Evolutionary conservation across 2,888 invertebrate species (phyloP).

Genomic region (Rotaria magnacalcarata): DNA sequence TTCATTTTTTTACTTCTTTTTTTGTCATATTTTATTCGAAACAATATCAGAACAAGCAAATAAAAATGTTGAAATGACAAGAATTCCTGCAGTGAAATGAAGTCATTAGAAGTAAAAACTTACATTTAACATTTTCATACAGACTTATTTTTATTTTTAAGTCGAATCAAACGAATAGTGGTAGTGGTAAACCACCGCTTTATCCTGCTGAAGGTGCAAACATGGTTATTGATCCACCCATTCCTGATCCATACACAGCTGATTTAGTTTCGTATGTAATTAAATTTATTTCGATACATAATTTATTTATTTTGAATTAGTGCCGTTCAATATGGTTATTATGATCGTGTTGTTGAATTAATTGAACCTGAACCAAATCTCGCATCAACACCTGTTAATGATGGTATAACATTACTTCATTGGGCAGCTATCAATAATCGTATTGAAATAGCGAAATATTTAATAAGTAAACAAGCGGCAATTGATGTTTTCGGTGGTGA

Average conservation of each 20-base stretch:
- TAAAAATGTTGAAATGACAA: neutral
- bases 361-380: conserved; percentile 80
- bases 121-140: neutral
- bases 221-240: neutral
- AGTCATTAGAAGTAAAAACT: neutral
- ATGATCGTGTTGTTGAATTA: conserved; percentile 64
- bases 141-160: neutral
- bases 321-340: conserved; percentile 78
- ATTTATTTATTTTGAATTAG: conserved; percentile 38
- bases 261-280: conserved; percentile 8
- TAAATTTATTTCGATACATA: neutral
- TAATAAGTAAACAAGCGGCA: conserved; percentile 76
- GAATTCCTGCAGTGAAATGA: neutral
- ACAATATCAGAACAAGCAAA: neutral
- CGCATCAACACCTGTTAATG: conserved; percentile 70
- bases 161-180: neutral
- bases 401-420: conserved; percentile 92
- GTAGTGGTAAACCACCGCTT: neutral
- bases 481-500: conserved; percentile 94
- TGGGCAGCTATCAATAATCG: conserved; percentile 99
- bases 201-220: neutral
- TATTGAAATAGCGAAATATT: conserved; percentile 81
- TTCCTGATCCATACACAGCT: neutral
- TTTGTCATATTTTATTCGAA: neutral
- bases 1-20: neutral